Evolutionary conservation across 2,797 vertebrate genomes (phyloP), one percentile per base, ranked within the genome.

Genomic region (Cryptoprocta ferox): DNA sequence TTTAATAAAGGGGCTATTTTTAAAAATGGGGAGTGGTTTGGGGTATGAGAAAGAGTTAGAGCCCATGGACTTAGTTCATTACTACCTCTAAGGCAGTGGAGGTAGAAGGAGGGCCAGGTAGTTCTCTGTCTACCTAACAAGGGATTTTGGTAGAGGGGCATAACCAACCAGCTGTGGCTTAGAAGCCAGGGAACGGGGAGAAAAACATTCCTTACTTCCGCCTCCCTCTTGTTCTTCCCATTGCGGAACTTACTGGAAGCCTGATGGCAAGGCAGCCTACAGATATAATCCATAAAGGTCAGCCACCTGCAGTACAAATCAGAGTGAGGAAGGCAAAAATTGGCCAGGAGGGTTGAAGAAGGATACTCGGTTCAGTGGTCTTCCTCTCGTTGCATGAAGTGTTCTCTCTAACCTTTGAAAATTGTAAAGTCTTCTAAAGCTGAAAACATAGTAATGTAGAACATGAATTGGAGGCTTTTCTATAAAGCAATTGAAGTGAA

Each of bases 321-420:
- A 65, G 80, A 21, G 4, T 19, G 4, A 21, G 26, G 6, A 50
- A 63, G 48, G 12, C 15, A 3, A 14, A 39, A 3, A 24, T 26
- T 39, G 13, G 7, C 76, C 66, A 28, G 32, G 19, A 53, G n/a
- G n/a, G 16, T 4, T 50, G 56, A 30, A 6, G 14, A 59, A 14
- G 37, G 24, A 26, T 37, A 16, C 28, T 68, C 21, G 32, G 12
- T 9, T 10, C 4, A 14, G 45, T 26, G 61, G 18, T 26, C 2
- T 19, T 90, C 94, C 26, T 65, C 14, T 79, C 35, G 6, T 56
- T 68, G 63, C 1, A 1, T 39, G 28, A 66, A 71, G 39, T 85
- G 37, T 91, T 89, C 50, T 45, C 6, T 89, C 30, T 85, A 85
- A 87, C 28, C n/a, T 96, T 75, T 89, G 42, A 96, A 96, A 97